phyloP scores from a whole-genome alignment of 1,140 invertebrate genomes.

The Babylonia areolata region DNA sequence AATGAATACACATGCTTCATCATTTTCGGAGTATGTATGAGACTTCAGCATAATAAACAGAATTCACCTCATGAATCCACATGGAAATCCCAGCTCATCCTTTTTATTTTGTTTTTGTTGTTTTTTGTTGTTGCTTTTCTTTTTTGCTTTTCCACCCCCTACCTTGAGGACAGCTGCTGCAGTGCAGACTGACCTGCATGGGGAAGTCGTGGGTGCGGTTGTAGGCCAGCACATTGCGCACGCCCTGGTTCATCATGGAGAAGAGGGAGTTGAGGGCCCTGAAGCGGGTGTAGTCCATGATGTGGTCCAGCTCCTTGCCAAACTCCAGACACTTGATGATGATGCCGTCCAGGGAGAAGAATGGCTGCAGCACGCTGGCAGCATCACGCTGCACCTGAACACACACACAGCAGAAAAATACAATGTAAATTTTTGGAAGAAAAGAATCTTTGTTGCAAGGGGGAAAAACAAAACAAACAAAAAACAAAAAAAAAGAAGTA shows the following conservation, averaged over 20 bases:
- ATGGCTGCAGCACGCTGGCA: slow-evolving; percentile 87
- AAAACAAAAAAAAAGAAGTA: neutral
- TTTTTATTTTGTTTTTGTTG: too few relatives aligned
- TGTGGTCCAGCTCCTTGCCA: slow-evolving; percentile 91
- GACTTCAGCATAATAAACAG: too few relatives aligned
- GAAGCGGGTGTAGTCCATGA: slow-evolving; percentile 99
- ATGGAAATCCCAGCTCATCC: too few relatives aligned
- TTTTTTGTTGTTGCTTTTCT: too few relatives aligned
- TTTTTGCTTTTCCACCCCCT: too few relatives aligned
- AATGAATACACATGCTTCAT: too few relatives aligned
- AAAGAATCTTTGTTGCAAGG: too few relatives aligned
- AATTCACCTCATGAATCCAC: too few relatives aligned
- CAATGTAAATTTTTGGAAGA: neutral
- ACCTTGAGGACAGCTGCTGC: too few relatives aligned
- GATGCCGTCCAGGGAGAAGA: slow-evolving; percentile 93
- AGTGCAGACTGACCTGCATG: slow-evolving; percentile 81
- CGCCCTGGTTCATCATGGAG: slow-evolving; percentile 97
- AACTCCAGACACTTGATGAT: slow-evolving; percentile 94
- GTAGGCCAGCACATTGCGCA: slow-evolving; percentile 92
- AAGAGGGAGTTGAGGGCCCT: slow-evolving; percentile 96
- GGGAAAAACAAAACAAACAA: slow-evolving; percentile 37
- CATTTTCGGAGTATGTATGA: too few relatives aligned
- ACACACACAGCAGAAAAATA: neutral
- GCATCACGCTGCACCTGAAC: slow-evolving; percentile 90
- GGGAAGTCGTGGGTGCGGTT: slow-evolving; percentile 98